Conservation (phyloP, 2,797 vertebrate genomes). For the Arctocebus calabarensis region DNA sequence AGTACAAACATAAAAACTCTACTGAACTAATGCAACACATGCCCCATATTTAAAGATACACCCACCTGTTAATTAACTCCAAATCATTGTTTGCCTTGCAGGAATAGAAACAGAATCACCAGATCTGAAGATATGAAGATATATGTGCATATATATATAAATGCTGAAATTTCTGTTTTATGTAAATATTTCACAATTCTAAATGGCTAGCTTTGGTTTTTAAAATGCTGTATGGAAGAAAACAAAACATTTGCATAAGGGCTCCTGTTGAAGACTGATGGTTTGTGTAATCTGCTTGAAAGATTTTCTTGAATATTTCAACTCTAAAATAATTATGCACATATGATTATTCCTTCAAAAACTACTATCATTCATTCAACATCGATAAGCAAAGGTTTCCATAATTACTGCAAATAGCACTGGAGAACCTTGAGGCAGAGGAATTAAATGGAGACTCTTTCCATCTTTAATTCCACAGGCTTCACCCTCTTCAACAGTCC, state of each 20-base stretch:
- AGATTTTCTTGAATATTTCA: not conserved
- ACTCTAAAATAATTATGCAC: not conserved
- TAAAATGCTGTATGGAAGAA: not conserved
- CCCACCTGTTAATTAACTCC: not conserved
- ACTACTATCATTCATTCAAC: not conserved
- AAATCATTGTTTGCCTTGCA: not conserved
- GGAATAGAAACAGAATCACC: not conserved
- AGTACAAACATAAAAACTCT: not conserved
- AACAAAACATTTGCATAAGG: not conserved
- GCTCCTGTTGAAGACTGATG: not conserved
- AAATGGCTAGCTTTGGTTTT: conserved; percentile 32
- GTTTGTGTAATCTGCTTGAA: not conserved
- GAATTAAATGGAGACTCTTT: not conserved
- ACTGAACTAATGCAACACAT: not conserved
- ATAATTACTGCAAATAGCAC: not conserved
- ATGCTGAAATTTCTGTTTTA: not conserved
- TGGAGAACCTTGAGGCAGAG: not conserved
- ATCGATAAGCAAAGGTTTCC: not conserved
- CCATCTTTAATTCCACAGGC: not conserved
- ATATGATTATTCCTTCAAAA: not conserved
- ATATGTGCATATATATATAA: too few species aligned
- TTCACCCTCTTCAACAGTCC: not conserved
- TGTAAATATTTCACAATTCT: conserved; percentile 14
- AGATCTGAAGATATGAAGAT: not conserved
- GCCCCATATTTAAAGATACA: not conserved